Base-by-base conservation (phyloP, 2,797 vertebrate species). In the Anas acuta region DNA sequence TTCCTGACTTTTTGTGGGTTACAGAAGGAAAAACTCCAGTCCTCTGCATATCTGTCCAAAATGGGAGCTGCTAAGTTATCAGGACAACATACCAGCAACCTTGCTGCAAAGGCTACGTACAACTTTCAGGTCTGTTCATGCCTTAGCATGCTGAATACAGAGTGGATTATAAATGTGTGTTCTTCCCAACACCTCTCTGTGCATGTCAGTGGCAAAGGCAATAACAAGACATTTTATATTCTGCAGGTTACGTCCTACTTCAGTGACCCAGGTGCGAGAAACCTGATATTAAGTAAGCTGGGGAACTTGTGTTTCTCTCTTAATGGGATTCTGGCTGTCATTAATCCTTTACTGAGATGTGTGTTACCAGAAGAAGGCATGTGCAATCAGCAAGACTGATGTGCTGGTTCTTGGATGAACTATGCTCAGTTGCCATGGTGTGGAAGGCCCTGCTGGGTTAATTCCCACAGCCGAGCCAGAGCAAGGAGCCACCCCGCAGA, bases 201-300 rank as follows among this genome's bases (percentile, higher is more conserved):
- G 79, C 62, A 3, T 16, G 64, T 57, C 92, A 91, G 77, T 11
- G 45, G 84, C 81, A 93, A 62, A 92, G 43, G 60, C 80, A 91
- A 33, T 61, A 69, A 71, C 71, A 88, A 67, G 62, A 80, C 78
- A 15, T 54, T 87, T 90, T 45, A 65, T 47, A 87, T 94, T 83
- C 90, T 94, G 75, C 75, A 83, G 83, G 87, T 93, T 92, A 67
- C 0, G 1, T 90, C 92, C 91, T 49, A 74, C 75, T 78, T 72
- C 37, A 20, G 86, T 62, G n/a, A 92, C 91, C 84, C 92, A 95
- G 90, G 92, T 93, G 92, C 1, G 0, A 77, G 94, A 92, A 96
- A 96, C 69, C 69, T 83, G 95, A 92, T 92, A 89, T 92, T 92
- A 89, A 95, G 91, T 43, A 89, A 95, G 51, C 91, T 78, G 88